Percentiles rank a stretch among this genome's conserved stretches.
Evolutionary conservation across 1,140 invertebrate genomes (phyloP).

Genomic region (Cydia pomonella): DNA sequence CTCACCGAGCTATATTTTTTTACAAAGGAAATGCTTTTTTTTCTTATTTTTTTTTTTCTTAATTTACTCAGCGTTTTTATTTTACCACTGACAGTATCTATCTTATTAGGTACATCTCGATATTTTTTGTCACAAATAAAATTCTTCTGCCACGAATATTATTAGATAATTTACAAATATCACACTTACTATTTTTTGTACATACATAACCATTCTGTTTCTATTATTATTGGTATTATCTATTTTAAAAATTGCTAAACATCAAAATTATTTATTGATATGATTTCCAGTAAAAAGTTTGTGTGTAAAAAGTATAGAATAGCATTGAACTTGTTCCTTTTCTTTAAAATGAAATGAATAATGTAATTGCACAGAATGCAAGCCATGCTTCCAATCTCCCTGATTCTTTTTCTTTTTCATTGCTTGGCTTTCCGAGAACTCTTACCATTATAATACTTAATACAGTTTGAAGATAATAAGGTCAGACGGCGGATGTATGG

Average conservation of each 20-base stretch:
- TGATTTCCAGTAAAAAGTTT: not conserved
- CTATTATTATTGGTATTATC: too few species aligned
- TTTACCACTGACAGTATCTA: too few species aligned
- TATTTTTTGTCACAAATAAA: too few species aligned
- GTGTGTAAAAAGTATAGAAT: not conserved
- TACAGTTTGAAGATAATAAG: slow-evolving; percentile 27
- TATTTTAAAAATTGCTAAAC: not conserved
- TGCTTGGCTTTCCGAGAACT: slow-evolving; percentile 19
- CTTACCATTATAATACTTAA: slow-evolving; percentile 10
- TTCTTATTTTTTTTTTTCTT: too few species aligned
- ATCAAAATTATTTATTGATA: not conserved
- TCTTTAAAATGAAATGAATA: not conserved
- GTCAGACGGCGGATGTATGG: slow-evolving; percentile 9
- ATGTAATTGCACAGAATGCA: not conserved
- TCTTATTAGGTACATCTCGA: too few species aligned
- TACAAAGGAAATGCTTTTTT: too few species aligned
- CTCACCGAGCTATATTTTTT: too few species aligned
- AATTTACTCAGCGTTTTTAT: too few species aligned
- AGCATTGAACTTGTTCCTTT: not conserved
- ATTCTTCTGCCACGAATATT: too few species aligned
- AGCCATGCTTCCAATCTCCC: not conserved
- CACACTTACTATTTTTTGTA: too few species aligned
- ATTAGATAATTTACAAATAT: too few species aligned
- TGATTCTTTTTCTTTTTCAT: slow-evolving; percentile 12
- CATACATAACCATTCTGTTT: too few species aligned